Conservation (phyloP, 2,888 invertebrate species). For the Volucella zonaria region DNA sequence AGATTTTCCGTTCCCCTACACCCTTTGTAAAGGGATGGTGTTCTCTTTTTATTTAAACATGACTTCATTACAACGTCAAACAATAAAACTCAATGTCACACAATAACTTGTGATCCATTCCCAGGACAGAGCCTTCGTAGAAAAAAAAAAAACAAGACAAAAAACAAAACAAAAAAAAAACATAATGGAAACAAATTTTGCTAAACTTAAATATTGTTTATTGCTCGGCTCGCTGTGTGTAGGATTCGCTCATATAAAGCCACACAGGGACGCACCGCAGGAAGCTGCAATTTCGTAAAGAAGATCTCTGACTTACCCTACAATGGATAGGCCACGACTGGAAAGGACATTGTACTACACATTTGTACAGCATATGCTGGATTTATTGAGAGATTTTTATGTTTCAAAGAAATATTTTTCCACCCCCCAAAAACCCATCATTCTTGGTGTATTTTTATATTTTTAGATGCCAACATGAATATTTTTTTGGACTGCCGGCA, state of each 20-base stretch:
- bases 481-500: no score
- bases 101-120: slow-evolving; percentile 68
- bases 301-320: neutral
- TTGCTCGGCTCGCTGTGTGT: slow-evolving; percentile 26
- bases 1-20: slow-evolving; percentile 64
- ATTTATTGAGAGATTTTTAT: no score
- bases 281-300: neutral
- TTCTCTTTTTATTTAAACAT: slow-evolving; percentile 45
- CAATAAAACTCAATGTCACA: slow-evolving; percentile 71
- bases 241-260: slow-evolving; percentile 10
- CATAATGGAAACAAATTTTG: slow-evolving; percentile 8
- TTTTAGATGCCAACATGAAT: no score
- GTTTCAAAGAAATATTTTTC: no score
- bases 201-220: slow-evolving; percentile 62
- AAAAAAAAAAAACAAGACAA: neutral
- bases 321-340: no score
- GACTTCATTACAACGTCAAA: slow-evolving; percentile 70
- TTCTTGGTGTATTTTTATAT: no score
- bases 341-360: no score
- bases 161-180: neutral
- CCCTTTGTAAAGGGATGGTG: slow-evolving; percentile 51
- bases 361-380: no score
- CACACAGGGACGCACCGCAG: neutral
- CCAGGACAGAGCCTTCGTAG: neutral
- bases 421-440: no score